Conservation (phyloP, 2,113 vertebrate species). For the Nothocercus nigrocapillus region DNA sequence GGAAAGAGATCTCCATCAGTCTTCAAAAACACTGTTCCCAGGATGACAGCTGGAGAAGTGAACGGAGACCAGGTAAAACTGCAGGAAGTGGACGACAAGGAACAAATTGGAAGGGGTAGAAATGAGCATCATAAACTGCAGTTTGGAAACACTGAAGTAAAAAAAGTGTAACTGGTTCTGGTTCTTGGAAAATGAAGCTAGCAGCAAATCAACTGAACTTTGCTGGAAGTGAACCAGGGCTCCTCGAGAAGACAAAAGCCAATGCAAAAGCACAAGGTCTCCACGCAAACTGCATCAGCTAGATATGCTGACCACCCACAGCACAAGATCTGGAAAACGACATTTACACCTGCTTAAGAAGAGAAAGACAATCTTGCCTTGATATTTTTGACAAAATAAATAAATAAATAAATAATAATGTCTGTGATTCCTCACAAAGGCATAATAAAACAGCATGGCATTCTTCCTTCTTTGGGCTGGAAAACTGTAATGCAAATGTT, state of each 20-base stretch:
- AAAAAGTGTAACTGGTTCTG: neutral
- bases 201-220: neutral
- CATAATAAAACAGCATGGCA: neutral
- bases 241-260: neutral
- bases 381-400: neutral
- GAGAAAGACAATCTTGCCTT: neutral
- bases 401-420: neutral
- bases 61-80: neutral
- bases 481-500: neutral
- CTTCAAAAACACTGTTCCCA: neutral
- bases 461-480: neutral
- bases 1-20: neutral
- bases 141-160: neutral
- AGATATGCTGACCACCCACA: neutral
- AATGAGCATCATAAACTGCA: neutral
- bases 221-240: too few relatives aligned
- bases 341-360: neutral
- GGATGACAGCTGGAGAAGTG: neutral
- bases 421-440: neutral
- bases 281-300: fast-evolving
- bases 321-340: neutral
- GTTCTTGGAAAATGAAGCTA: neutral
- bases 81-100: neutral
- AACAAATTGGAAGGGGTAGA: neutral
- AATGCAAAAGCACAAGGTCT: neutral